Evolutionary conservation across 2,113 vertebrate genomes (phyloP).

Genomic region (Rafetus swinhoei): DNA sequence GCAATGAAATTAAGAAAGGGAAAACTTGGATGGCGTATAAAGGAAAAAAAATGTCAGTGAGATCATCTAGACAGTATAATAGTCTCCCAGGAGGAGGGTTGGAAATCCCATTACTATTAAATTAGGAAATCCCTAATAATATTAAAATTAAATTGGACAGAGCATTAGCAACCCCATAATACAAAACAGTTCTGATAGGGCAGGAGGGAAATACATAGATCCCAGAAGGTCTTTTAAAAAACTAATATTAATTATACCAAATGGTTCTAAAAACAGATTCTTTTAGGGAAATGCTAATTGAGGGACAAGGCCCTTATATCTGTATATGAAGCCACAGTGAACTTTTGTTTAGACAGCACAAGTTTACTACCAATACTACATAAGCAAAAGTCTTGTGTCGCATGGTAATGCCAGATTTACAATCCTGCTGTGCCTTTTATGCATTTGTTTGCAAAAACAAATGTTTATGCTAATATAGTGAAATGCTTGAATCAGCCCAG

Average conservation of each 20-base stretch:
- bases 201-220: background rate
- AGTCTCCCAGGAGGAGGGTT: background rate
- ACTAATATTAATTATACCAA: background rate
- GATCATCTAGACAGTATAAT: background rate
- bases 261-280: background rate
- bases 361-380: background rate
- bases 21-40: background rate
- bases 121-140: background rate
- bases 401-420: slow-evolving; percentile 26
- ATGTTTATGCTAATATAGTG: slow-evolving; percentile 57
- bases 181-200: background rate
- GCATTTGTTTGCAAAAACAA: slow-evolving; percentile 8
- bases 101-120: background rate
- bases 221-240: background rate
- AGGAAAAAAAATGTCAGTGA: background rate
- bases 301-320: background rate
- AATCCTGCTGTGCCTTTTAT: slow-evolving; percentile 56
- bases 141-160: background rate
- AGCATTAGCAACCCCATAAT: background rate
- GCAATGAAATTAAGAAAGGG: background rate
- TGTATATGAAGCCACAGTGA: background rate
- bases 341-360: background rate
- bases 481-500: slow-evolving; percentile 59
- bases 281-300: background rate
- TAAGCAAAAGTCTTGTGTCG: background rate